Base-by-base conservation (phyloP, 1,140 invertebrate species). In the Rhagoletis zephyria region DNA sequence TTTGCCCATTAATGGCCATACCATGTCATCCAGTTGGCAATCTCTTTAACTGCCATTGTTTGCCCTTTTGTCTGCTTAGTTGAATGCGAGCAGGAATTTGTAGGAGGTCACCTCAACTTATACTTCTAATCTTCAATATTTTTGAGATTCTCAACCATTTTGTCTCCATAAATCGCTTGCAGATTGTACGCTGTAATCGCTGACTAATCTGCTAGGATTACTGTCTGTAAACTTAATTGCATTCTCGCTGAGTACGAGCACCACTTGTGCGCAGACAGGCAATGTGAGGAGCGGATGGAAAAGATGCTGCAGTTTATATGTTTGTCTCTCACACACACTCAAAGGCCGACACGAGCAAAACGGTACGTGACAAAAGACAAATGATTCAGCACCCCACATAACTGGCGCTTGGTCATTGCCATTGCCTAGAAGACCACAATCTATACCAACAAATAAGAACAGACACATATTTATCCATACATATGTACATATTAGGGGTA, bases 141-240 rank as follows among this genome's bases (percentile, higher is more conserved):
- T 81, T 81, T 56, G 48, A 30, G 48, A 51, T 56, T 56, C 48
- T 81, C 74, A 81, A 81, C 45, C 48, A 30, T 81, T 81, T 81
- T 81, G 42, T 81, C 74, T 81, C 30, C 74, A 51, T 81, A 81
- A 81, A 81, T 81, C 74, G 74, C 48, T 19, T 9, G 48, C 74
- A 81, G 74, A 56, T 81, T 81, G 74, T 56, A 48, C 45, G 16
- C 48, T 81, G 74, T 81, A 81, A 81, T 81, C 74, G 74, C 74
- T 81, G 45, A 30, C 74, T 56, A 81, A 81, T 81, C 74, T 81
- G n/a, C 48, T 7, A 7, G 74, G 74, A 81, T 81, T 81, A 81
- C 9, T 81, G 74, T 81, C 48, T 81, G 74, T 56, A 81, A 81
- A 81, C 74, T 56, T 81, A 81, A 81, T 81, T 81, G 48, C 74